phyloP scores from a whole-genome alignment of 2,888 invertebrate species.

The Phyto melanocephala region DNA sequence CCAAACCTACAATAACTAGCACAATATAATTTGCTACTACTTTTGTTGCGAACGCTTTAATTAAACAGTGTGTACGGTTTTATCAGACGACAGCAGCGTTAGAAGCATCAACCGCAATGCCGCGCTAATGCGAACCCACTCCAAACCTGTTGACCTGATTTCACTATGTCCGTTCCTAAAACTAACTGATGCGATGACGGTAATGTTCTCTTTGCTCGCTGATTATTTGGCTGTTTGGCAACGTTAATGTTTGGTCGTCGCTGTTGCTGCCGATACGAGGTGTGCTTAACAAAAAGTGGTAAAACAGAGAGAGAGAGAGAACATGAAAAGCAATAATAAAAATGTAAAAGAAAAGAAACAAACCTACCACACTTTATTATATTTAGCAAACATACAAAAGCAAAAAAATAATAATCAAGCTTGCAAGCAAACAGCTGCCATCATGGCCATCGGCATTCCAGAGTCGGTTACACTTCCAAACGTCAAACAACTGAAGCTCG shows the following conservation, averaged over 20 bases:
- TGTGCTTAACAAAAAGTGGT: conserved; percentile 33
- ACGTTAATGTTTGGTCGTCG: conserved; percentile 65
- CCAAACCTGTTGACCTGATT: conserved; percentile 80
- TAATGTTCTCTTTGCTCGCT: conserved; percentile 56
- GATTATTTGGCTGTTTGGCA: conserved; percentile 45
- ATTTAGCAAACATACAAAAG: conserved; percentile 56
- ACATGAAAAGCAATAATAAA: conserved; percentile 15
- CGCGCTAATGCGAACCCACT: conserved; percentile 71
- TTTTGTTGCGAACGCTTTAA: not conserved
- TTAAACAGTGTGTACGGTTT: conserved; percentile 1
- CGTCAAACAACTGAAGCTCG: conserved; percentile 63
- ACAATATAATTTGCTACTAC: conserved; percentile 26
- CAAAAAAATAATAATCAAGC: conserved; percentile 24
- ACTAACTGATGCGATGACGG: conserved; percentile 60
- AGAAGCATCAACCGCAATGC: not conserved
- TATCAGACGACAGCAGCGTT: conserved; percentile 4
- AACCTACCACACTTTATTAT: conserved; percentile 62
- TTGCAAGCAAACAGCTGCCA: conserved; percentile 62
- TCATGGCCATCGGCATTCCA: conserved; percentile 66
- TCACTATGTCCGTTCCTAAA: conserved; percentile 67
- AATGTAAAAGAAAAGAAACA: not conserved
- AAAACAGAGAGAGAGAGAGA: conserved; percentile 14
- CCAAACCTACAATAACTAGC: not conserved
- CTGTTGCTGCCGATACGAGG: conserved; percentile 31
- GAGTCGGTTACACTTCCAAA: conserved; percentile 64